Evolutionary conservation across 2,797 vertebrate genomes (phyloP).

Genomic region (Phyllotis vaccarum): DNA sequence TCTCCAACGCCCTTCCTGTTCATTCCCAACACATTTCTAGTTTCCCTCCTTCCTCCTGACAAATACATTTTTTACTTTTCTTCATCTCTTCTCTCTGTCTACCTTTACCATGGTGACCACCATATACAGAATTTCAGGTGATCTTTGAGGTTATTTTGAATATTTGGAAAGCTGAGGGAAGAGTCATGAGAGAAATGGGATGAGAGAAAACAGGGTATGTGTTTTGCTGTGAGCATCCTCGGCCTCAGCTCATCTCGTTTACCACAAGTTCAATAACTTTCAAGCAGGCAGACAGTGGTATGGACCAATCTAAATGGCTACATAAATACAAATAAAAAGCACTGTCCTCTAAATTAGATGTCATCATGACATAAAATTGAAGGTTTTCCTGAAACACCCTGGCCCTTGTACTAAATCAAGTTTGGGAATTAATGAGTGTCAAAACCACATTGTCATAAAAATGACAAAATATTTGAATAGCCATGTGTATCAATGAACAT

Average conservation of each 20-base stretch:
- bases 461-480: neutral
- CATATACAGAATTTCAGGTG: neutral
- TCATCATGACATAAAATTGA: neutral
- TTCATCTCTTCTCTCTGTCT: neutral
- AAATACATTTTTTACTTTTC: slow-evolving; percentile 5
- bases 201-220: neutral
- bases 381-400: neutral
- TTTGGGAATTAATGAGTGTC: neutral
- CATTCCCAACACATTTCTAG: neutral
- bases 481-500: slow-evolving; percentile 7
- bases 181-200: neutral
- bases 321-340: neutral
- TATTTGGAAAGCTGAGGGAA: neutral
- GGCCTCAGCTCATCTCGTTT: neutral
- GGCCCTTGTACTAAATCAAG: neutral
- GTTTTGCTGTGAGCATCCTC: neutral
- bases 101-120: neutral
- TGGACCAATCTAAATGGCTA: neutral
- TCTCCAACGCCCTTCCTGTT: neutral
- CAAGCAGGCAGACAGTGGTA: neutral
- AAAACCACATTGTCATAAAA: slow-evolving; percentile 29
- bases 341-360: neutral
- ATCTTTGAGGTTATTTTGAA: neutral
- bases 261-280: neutral
- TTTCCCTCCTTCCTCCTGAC: neutral